Evolutionary conservation across 2,888 invertebrate species (phyloP).

Genomic region (Lasiommata megera): DNA sequence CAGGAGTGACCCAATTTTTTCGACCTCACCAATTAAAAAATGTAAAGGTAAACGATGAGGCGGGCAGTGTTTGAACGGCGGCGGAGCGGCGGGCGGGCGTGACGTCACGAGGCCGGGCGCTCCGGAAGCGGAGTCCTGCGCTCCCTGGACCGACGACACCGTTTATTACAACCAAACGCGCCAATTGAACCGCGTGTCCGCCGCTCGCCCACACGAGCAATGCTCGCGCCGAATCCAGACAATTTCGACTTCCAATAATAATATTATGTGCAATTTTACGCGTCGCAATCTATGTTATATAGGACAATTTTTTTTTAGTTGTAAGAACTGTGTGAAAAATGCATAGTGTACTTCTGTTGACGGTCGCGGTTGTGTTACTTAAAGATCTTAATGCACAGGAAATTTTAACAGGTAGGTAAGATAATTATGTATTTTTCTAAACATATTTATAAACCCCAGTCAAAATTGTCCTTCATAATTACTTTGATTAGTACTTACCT

Average conservation of each 20-base stretch:
- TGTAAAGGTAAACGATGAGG: conserved; percentile 68
- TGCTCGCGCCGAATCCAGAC: conserved; percentile 52
- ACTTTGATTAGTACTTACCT: too few species aligned
- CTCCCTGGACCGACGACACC: conserved; percentile 58
- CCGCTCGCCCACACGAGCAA: conserved; percentile 57
- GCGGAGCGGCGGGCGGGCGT: conserved; percentile 38
- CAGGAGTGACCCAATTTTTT: conserved; percentile 69
- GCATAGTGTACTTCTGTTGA: conserved; percentile 42
- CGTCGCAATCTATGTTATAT: conserved; percentile 15
- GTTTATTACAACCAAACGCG: conserved; percentile 69
- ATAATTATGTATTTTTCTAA: neutral
- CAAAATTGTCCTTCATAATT: too few species aligned
- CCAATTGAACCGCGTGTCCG: conserved; percentile 78
- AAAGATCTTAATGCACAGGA: conserved; percentile 49
- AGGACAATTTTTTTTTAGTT: conserved; percentile 12
- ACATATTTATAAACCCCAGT: too few species aligned
- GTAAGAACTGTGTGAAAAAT: conserved; percentile 40
- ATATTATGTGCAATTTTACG: conserved; percentile 34
- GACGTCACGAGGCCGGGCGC: conserved; percentile 58
- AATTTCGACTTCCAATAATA: conserved; percentile 47
- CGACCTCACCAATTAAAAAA: conserved; percentile 78
- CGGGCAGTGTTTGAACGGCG: conserved; percentile 37
- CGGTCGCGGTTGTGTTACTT: conserved; percentile 45
- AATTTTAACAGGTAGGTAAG: conserved; percentile 50
- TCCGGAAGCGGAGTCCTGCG: conserved; percentile 66